These are phyloP conservation scores for Muschampia plurimacula DNA, from an alignment of 2,888 invertebrate genomes.

Conservation along the genomic window DNA sequence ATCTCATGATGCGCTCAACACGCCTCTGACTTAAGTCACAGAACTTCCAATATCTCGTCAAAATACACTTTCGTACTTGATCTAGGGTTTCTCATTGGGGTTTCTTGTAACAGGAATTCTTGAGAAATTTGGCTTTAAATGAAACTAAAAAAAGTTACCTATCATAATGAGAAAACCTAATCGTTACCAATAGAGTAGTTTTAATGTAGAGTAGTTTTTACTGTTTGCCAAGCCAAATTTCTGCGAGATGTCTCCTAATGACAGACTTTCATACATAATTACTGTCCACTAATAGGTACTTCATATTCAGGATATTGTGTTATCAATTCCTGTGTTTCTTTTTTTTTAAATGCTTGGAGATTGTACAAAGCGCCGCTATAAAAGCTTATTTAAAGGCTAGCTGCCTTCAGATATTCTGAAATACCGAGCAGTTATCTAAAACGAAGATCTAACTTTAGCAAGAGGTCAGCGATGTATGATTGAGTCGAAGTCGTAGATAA, in stretches of 20 bases:
- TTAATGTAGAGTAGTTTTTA: too few relatives aligned
- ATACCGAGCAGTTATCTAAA: constrained; percentile 34
- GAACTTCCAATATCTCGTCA: constrained; percentile 8
- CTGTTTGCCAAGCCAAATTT: too few relatives aligned
- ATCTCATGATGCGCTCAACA: constrained; percentile 66
- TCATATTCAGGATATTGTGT: background rate
- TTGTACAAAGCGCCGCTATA: constrained; percentile 37
- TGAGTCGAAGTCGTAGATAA: constrained; percentile 45
- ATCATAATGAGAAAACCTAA: too few relatives aligned
- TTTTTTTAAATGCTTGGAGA: constrained; percentile 11
- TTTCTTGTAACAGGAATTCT: background rate
- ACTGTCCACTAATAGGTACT: background rate
- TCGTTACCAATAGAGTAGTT: too few relatives aligned
- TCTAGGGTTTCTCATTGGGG: background rate
- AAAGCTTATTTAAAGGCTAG: constrained; percentile 37
- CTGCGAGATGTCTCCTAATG: background rate
- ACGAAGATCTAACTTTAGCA: constrained; percentile 34
- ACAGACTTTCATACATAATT: too few relatives aligned
- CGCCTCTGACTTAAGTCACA: constrained; percentile 24
- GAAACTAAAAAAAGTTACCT: too few relatives aligned
- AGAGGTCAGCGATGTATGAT: constrained; percentile 67
- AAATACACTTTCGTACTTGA: background rate
- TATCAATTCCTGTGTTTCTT: constrained; percentile 2
- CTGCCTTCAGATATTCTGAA: constrained; percentile 37
- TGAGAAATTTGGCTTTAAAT: background rate